Conservation (phyloP, 2,797 vertebrate genomes). For the Amblyopsis hoosieri region DNA sequence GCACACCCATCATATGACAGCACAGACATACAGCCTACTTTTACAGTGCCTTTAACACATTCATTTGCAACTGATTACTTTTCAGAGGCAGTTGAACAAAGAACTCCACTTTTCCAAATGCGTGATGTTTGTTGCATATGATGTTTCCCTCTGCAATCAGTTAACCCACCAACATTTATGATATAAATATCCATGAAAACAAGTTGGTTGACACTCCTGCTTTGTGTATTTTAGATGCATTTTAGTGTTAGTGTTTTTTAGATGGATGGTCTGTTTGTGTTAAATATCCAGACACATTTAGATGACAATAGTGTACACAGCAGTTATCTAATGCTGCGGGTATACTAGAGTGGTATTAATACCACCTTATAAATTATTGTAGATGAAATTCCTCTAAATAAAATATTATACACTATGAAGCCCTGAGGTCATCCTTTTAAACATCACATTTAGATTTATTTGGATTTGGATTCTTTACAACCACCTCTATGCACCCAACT, state of each 20-base stretch:
- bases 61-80: background rate
- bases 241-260: conserved; percentile 2
- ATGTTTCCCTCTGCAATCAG: too few relatives aligned
- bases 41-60: background rate
- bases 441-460: conserved; percentile 30
- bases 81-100: background rate
- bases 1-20: background rate
- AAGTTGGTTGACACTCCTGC: background rate
- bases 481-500: conserved; percentile 15
- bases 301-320: conserved; percentile 41
- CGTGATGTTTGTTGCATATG: background rate
- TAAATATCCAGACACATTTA: conserved; percentile 59
- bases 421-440: conserved; percentile 67
- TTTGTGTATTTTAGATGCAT: background rate
- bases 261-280: conserved; percentile 17
- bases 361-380: conserved; percentile 56
- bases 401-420: conserved; percentile 55
- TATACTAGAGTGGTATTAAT: conserved; percentile 45
- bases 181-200: background rate
- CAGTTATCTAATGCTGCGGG: conserved; percentile 42
- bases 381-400: conserved; percentile 37
- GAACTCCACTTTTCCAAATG: background rate
- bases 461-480: conserved; percentile 11
- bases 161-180: background rate
- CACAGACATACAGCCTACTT: background rate